These are phyloP conservation scores for Brachypodius melanocephalos DNA, from an alignment of 2,113 vertebrate genomes.

Conservation along the genomic window DNA sequence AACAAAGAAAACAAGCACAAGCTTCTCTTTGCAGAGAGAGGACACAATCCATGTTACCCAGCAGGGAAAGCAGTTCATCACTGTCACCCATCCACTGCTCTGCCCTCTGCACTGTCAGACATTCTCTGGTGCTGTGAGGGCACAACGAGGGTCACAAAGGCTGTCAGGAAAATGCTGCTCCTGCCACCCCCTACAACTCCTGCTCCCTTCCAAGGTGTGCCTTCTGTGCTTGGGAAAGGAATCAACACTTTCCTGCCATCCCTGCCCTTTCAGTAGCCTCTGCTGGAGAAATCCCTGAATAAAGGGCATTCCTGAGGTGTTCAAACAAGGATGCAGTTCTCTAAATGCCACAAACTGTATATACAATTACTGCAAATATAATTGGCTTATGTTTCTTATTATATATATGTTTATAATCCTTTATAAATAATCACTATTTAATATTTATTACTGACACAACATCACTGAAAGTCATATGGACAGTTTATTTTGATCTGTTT, in stretches of 20 bases:
- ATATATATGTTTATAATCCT: not conserved
- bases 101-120: not conserved
- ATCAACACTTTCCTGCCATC: rapidly evolving
- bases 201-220: not conserved
- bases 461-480: not conserved
- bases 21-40: not conserved
- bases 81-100: not conserved
- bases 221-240: not conserved
- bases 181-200: not conserved
- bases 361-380: not conserved
- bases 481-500: not conserved
- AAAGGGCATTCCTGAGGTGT: not conserved
- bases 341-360: not conserved
- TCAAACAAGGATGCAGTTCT: not conserved
- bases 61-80: not conserved
- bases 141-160: not conserved
- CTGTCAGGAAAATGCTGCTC: not conserved
- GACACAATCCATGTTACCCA: not conserved
- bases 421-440: not conserved
- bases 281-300: not conserved
- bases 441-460: not conserved
- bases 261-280: not conserved
- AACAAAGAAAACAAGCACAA: not conserved
- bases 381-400: not conserved
- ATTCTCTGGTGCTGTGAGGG: not conserved